Evolutionary conservation across 2,113 vertebrate genomes (phyloP).

Genomic region (Calyptommatus sinebrachiatus): DNA sequence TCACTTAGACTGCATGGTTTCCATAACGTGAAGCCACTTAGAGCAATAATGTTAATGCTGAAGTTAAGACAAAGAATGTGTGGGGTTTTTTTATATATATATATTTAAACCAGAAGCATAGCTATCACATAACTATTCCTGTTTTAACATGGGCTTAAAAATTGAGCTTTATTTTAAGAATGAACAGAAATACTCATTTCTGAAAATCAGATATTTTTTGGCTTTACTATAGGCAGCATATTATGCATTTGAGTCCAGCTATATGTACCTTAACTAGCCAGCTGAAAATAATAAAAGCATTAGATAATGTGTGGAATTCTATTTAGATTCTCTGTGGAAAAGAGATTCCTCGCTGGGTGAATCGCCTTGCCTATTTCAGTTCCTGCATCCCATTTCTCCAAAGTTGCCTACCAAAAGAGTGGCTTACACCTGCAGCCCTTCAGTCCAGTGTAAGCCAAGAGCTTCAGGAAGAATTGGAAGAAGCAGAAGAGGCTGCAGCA

Average conservation of each 20-base stretch:
- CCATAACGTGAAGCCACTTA: too few relatives aligned
- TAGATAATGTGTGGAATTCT: slow-evolving; percentile 8
- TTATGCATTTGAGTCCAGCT: background rate
- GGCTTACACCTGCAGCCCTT: slow-evolving; percentile 95
- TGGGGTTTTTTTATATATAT: too few relatives aligned
- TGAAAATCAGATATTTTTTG: background rate
- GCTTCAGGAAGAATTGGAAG: slow-evolving; percentile 91
- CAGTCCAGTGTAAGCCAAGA: slow-evolving; percentile 98
- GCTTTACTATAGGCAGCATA: background rate
- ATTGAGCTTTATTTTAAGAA: background rate
- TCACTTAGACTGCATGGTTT: too few relatives aligned
- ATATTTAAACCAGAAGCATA: too few relatives aligned
- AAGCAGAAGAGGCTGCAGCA: slow-evolving; percentile 89
- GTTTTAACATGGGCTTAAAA: too few relatives aligned
- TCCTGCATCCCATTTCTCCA: slow-evolving; percentile 98
- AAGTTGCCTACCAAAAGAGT: slow-evolving; percentile 98
- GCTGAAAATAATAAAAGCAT: background rate
- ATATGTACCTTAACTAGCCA: background rate
- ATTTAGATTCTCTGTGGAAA: slow-evolving; percentile 92
- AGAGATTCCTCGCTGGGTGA: slow-evolving; percentile 98
- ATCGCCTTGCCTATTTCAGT: slow-evolving; percentile 98
- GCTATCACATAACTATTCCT: too few relatives aligned
- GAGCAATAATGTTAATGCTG: too few relatives aligned
- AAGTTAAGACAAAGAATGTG: too few relatives aligned
- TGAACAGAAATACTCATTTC: background rate